Evolutionary conservation across 2,797 vertebrate genomes (phyloP).

Genomic region (Enteromius paludinosus): DNA sequence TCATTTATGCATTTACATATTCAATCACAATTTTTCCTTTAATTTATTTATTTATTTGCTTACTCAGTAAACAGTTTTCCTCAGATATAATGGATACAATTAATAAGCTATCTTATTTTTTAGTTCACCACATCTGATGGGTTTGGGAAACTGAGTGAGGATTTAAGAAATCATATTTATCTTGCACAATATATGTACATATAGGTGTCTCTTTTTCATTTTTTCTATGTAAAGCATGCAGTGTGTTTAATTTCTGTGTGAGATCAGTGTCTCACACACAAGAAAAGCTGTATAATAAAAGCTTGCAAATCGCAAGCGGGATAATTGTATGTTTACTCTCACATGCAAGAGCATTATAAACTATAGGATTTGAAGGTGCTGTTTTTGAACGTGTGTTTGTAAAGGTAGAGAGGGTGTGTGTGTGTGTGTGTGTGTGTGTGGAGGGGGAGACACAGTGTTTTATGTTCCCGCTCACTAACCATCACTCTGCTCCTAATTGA

Average conservation of each 20-base stretch:
- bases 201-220: not conserved
- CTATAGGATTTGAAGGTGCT: not conserved
- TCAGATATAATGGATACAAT: conserved; percentile 6
- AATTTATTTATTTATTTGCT: not conserved
- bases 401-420: conserved; percentile 17
- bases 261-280: not conserved
- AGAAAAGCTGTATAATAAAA: conserved; percentile 4
- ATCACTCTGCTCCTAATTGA: conserved; percentile 75
- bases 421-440: conserved; percentile 19
- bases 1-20: conserved; percentile 41
- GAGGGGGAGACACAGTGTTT: conserved; percentile 59
- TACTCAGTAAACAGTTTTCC: not conserved
- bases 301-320: not conserved
- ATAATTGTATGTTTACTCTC: not conserved
- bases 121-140: not conserved
- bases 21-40: not conserved
- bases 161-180: conserved; percentile 7
- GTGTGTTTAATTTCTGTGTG: not conserved
- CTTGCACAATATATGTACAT: not conserved
- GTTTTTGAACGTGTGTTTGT: conserved; percentile 4
- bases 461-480: conserved; percentile 71
- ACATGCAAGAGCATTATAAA: conserved; percentile 3
- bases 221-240: not conserved
- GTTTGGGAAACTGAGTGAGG: not conserved
- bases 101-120: conserved; percentile 7